Conservation (phyloP, 2,113 vertebrate genomes). For the Chionodraco myersi region DNA sequence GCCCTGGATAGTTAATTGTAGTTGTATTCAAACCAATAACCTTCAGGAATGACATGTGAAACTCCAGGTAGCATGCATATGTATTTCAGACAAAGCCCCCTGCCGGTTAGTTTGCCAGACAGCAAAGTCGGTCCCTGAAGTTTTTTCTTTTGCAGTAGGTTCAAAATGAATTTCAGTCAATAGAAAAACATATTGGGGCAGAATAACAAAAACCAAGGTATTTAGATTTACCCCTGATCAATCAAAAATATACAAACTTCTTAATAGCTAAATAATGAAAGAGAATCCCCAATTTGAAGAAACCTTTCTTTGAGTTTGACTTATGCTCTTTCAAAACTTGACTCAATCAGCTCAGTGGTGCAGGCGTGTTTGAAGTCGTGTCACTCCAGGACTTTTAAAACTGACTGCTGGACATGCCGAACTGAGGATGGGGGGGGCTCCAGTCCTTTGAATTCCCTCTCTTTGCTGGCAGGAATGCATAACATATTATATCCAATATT, state of each 20-base stretch:
- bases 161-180: slow-evolving; percentile 29
- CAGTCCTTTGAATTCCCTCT: slow-evolving; percentile 10
- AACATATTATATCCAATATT: slow-evolving; percentile 6
- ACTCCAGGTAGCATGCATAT: slow-evolving; percentile 51
- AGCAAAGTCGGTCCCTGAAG: slow-evolving; percentile 4
- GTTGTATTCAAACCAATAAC: slow-evolving; percentile 39
- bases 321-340: slow-evolving; percentile 21
- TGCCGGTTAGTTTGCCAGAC: slow-evolving; percentile 16
- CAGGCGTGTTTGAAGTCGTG: slow-evolving; percentile 19
- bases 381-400: not conserved
- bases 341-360: slow-evolving; percentile 16
- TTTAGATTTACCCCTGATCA: not conserved
- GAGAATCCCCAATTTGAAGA: not conserved
- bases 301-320: slow-evolving; percentile 10
- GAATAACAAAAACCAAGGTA: not conserved
- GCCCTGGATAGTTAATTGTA: not conserved
- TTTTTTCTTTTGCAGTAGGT: not conserved
- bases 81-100: slow-evolving; percentile 36
- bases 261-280: not conserved
- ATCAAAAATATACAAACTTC: not conserved
- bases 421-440: not conserved
- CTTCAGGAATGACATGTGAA: not conserved
- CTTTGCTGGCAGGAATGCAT: not conserved
- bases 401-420: not conserved
- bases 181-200: slow-evolving; percentile 1